Conservation (phyloP, 2,797 vertebrate genomes). For the Phalanger gymnotis region DNA sequence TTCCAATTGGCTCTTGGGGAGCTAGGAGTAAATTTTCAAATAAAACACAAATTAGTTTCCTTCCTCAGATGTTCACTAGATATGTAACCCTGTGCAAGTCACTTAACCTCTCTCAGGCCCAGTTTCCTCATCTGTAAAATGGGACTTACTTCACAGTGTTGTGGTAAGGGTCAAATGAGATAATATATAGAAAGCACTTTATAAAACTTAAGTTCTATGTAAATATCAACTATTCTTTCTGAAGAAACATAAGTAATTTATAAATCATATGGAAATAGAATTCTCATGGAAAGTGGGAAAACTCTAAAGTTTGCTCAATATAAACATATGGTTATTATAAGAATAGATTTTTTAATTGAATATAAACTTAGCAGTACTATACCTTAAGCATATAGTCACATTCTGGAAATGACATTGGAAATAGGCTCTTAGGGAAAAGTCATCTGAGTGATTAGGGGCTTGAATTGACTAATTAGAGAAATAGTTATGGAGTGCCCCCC, state of each 20-base stretch:
- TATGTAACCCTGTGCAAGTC: not conserved
- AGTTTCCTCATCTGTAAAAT: not conserved
- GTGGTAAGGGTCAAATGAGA: not conserved
- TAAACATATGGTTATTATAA: not conserved
- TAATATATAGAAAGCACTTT: not conserved
- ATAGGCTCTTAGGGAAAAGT: no score
- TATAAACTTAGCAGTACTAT: not conserved
- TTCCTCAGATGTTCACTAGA: not conserved
- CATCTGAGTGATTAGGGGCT: no score
- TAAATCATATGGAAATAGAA: not conserved
- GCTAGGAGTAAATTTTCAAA: not conserved
- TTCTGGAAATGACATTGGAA: not conserved
- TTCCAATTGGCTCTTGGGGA: not conserved
- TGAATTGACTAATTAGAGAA: no score
- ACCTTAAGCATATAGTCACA: not conserved
- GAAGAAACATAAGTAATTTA: not conserved
- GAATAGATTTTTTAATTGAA: not conserved
- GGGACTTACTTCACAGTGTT: not conserved
- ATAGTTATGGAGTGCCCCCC: no score
- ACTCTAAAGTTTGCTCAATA: not conserved
- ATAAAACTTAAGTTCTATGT: not conserved
- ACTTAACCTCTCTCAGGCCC: not conserved
- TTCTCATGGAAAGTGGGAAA: not conserved
- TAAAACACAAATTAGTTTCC: not conserved
- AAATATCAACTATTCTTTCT: not conserved